Conservation (phyloP, 2,888 invertebrate genomes). For the Lasioglossum calceatum region DNA sequence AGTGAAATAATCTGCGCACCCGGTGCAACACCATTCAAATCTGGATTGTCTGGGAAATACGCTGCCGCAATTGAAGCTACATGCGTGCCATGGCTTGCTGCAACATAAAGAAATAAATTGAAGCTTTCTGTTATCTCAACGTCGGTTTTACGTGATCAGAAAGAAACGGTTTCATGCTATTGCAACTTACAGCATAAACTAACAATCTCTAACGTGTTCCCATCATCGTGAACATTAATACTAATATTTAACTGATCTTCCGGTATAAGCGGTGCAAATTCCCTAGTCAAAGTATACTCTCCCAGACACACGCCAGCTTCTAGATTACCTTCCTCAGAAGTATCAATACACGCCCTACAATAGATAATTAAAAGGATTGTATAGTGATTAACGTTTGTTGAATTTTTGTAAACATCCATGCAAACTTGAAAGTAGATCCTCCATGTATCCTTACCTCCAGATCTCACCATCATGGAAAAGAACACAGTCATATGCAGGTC, state of each 20-base stretch:
- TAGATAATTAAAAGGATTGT: slow-evolving; percentile 30
- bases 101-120: slow-evolving; percentile 68
- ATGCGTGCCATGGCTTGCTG: slow-evolving; percentile 98
- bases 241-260: slow-evolving; percentile 94
- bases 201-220: slow-evolving; percentile 96
- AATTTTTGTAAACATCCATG: slow-evolving; percentile 3
- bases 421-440: slow-evolving; percentile 10
- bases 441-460: slow-evolving; percentile 89
- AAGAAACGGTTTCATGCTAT: neutral
- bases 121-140: neutral
- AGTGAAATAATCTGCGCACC: slow-evolving; percentile 97
- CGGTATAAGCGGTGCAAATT: slow-evolving; percentile 91
- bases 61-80: slow-evolving; percentile 98
- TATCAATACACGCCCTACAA: slow-evolving; percentile 92
- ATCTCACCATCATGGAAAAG: slow-evolving; percentile 96
- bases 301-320: slow-evolving; percentile 91
- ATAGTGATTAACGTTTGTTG: slow-evolving; percentile 30
- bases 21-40: slow-evolving; percentile 97
- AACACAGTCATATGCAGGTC: slow-evolving; percentile 97
- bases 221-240: slow-evolving; percentile 96
- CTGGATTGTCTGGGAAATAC: slow-evolving; percentile 93
- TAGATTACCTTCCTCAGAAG: slow-evolving; percentile 92
- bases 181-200: slow-evolving; percentile 95
- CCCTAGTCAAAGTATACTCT: slow-evolving; percentile 92
- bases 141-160: slow-evolving; percentile 2